Conservation (phyloP, 2,113 vertebrate genomes). For the Cyprinodon brontotheroides region DNA sequence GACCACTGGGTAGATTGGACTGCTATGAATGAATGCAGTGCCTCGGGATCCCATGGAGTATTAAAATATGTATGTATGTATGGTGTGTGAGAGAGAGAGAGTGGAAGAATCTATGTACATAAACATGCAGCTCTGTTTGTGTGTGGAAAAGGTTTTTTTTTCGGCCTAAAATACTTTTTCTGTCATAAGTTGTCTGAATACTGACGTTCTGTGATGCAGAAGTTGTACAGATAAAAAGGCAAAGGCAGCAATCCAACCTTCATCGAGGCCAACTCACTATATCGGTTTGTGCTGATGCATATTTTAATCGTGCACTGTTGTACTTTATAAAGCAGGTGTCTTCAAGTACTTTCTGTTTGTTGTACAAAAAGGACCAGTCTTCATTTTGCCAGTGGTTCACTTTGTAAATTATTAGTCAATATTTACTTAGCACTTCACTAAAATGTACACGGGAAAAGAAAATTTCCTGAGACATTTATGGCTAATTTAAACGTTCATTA, state of each 20-base stretch:
- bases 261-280: constrained; percentile 29
- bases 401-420: constrained; percentile 65
- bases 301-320: constrained; percentile 46
- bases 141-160: constrained; percentile 6
- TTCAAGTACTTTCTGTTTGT: constrained; percentile 45
- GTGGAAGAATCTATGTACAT: constrained; percentile 25
- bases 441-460: constrained; percentile 33
- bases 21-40: constrained; percentile 52
- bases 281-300: constrained; percentile 37
- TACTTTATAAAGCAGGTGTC: constrained; percentile 52
- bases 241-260: constrained; percentile 10
- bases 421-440: constrained; percentile 50
- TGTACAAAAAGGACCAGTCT: constrained; percentile 44
- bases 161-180: constrained; percentile 8
- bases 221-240: constrained; percentile 24
- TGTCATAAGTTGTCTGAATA: constrained; percentile 38
- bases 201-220: constrained; percentile 14
- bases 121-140: constrained; percentile 16
- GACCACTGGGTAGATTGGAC: constrained; percentile 49
- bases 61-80: background rate
- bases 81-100: background rate
- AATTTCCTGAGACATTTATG: constrained; percentile 23
- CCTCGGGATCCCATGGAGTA: constrained; percentile 54
- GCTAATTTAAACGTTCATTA: constrained; percentile 7
- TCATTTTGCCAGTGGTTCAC: constrained; percentile 63